Evolutionary conservation across 1,140 invertebrate species (phyloP), one percentile per base, ranked within the genome.

Genomic region (Neocloeon triangulifer): DNA sequence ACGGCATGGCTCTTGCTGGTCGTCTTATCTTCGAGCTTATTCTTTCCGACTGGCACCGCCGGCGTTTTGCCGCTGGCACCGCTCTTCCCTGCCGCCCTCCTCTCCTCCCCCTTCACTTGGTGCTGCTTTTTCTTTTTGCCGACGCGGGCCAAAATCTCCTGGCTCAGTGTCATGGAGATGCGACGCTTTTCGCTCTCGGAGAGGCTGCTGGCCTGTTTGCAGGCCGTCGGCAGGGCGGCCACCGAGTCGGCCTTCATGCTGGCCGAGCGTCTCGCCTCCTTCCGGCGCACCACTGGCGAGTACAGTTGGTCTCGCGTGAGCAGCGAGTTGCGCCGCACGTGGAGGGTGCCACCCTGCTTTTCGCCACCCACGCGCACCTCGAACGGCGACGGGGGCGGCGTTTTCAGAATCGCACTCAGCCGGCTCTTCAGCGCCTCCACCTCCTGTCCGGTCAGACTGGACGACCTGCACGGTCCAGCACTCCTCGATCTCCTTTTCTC

Each of bases 401-500:
- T 12, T 8, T 18, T 4, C 15, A 6, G 14, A 25, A 85, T 82
- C 40, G 81, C 75, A 39, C 72, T 75, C 4, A 85, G 46, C 43
- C 84, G 79, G 43, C 64, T 68, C 48, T 80, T 81, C 19, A 85
- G 57, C 15, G 70, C 72, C 42, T 67, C 74, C 0, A 85, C 72
- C 54, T 85, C 79, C 40, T 85, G 78, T 50, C 74, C 67, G 1
- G 78, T 78, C 25, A 85, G 52, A 44, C 78, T 82, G 43, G 77
- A 82, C 16, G 14, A 19, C 18, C 16, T 10, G 21, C 12, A 46
- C 30, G 2, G 32, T 40, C 4, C 39, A 36, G 35, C 39, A 51
- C 18, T 50, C 46, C 8, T 30, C 37, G 29, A 35, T 38, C 12
- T 46, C 50, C 0, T 35, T 32, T 30, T 36, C 45, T 9, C 37